A percentile compares a stretch with the other conserved stretches of the same genome.
Conservation (phyloP, 2,113 vertebrate species). For the Phodopus roborovskii region DNA sequence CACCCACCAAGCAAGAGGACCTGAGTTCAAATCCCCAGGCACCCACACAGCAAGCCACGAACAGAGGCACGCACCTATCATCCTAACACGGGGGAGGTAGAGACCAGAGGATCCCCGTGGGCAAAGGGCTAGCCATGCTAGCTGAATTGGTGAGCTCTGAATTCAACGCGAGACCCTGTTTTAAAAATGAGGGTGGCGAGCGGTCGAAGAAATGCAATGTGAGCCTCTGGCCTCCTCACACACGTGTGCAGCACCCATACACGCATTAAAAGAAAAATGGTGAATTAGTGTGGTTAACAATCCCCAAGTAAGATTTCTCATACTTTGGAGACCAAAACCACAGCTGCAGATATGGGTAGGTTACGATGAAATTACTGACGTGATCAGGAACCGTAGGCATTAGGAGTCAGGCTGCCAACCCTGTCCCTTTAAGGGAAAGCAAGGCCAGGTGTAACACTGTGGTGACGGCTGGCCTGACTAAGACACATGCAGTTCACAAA, state of each 20-base stretch:
- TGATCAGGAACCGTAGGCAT: neutral
- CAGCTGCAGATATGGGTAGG: neutral
- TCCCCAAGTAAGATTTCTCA: neutral
- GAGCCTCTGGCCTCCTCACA: no score
- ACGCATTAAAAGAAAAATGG: neutral
- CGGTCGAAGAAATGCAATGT: neutral
- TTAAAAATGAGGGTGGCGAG: neutral
- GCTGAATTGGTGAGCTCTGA: neutral
- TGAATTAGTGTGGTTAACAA: neutral
- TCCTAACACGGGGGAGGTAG: neutral
- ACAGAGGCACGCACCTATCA: neutral
- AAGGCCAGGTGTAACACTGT: neutral
- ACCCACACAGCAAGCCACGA: neutral
- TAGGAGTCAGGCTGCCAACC: neutral
- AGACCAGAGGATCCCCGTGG: no score
- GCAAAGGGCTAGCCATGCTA: neutral
- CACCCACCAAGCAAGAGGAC: neutral
- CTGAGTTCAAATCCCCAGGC: neutral
- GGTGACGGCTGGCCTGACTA: neutral
- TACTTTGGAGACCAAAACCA: neutral
- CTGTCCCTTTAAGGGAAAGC: neutral
- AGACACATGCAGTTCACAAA: neutral
- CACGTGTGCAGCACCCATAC: neutral
- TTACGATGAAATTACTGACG: neutral
- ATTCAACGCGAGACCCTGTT: neutral